A percentile compares a stretch with the other conserved stretches of the same genome.
Evolutionary conservation across 2,113 vertebrate genomes (phyloP).

Genomic region (Herpetotheres cachinnans): DNA sequence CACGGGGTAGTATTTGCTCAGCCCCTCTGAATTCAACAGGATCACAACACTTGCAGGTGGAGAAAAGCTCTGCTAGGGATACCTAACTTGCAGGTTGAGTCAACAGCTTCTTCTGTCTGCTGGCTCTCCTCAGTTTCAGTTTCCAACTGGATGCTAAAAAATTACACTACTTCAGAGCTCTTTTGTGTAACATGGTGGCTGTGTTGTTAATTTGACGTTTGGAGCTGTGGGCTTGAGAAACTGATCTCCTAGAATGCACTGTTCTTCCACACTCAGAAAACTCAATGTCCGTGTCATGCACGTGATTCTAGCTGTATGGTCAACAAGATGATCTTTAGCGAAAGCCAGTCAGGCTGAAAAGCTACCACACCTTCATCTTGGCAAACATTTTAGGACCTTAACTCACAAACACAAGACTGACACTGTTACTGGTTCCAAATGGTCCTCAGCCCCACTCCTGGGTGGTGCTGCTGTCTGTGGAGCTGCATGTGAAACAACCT

Average conservation of each 20-base stretch:
- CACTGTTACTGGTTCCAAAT: neutral
- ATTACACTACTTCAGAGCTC: rapidly evolving
- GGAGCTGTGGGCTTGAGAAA: neutral
- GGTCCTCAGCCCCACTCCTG: neutral
- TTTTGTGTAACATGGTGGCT: neutral
- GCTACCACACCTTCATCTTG: neutral
- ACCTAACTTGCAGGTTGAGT: neutral
- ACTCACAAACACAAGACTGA: neutral
- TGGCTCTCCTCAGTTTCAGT: neutral
- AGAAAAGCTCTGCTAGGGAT: neutral
- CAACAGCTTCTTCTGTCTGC: neutral
- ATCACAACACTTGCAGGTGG: neutral
- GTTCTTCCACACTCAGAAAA: neutral
- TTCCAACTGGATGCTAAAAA: neutral
- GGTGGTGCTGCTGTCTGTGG: neutral
- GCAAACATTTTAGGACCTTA: neutral
- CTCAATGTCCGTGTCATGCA: neutral
- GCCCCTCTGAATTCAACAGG: neutral
- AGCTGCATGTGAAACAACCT: neutral
- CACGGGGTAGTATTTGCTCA: neutral
- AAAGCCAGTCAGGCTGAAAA: neutral
- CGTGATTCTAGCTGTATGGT: neutral
- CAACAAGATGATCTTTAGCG: neutral
- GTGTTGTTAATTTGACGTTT: neutral
- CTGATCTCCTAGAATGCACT: neutral